phyloP scores from a whole-genome alignment of 1,140 invertebrate genomes.

The Drosophila tristis region DNA sequence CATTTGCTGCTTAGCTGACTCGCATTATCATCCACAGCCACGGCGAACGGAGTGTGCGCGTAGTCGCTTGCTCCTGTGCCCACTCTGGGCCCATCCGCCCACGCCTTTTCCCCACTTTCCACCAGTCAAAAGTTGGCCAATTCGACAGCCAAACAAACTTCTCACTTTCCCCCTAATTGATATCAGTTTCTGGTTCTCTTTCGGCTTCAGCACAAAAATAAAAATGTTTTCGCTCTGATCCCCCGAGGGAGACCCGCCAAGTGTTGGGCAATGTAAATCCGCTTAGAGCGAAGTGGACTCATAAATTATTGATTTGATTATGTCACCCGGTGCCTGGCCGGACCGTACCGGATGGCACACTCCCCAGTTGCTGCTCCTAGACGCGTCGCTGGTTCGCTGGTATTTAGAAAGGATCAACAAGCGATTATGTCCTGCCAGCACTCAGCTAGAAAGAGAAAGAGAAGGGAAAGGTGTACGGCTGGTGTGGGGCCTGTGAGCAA shows the following conservation, averaged over 20 bases:
- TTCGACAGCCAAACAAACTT: constrained; percentile 68
- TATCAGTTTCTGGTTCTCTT: constrained; percentile 72
- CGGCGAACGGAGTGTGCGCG: constrained; percentile 66
- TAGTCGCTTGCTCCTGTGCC: constrained; percentile 4
- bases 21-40: constrained; percentile 62
- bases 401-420: constrained; percentile 81
- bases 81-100: background rate
- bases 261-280: constrained; percentile 76
- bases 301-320: constrained; percentile 83
- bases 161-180: constrained; percentile 79
- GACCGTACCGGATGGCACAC: no score
- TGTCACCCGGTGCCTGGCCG: constrained; percentile 54
- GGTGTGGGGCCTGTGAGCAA: background rate
- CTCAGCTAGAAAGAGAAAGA: constrained; percentile 41
- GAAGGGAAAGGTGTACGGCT: background rate
- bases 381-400: constrained; percentile 37
- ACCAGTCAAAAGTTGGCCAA: constrained; percentile 59
- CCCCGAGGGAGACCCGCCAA: constrained; percentile 22
- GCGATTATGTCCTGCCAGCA: constrained; percentile 72
- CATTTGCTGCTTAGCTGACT: constrained; percentile 41
- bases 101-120: background rate
- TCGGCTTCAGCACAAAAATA: constrained; percentile 18
- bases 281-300: constrained; percentile 77
- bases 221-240: constrained; percentile 46
- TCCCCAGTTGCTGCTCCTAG: background rate